These are phyloP conservation scores for Hecatera dysodea DNA, from an alignment of 2,888 invertebrate species.

Conservation along the genomic window DNA sequence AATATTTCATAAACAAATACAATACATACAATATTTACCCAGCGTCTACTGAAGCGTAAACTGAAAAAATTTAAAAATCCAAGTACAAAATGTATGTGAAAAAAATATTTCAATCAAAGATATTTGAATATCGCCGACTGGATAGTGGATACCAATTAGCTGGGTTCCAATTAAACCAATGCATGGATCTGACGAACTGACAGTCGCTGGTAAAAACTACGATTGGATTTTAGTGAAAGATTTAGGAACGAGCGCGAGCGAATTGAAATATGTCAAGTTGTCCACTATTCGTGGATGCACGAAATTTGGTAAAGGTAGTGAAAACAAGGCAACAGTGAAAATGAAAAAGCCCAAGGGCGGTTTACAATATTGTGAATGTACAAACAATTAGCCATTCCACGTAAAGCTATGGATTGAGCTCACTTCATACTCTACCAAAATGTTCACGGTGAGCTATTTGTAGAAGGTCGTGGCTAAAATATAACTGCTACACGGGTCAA, in stretches of 20 bases:
- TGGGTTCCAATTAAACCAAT: conserved; percentile 65
- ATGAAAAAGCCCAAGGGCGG: neutral
- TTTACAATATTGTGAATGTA: neutral
- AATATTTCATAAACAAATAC: neutral
- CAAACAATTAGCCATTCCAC: no score
- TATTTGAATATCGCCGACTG: conserved; percentile 55
- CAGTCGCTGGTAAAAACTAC: conserved; percentile 25
- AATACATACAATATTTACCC: conserved; percentile 14
- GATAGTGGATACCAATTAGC: conserved; percentile 49
- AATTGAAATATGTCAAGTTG: conserved; percentile 14
- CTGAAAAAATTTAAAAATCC: conserved; percentile 13
- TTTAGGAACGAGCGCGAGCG: conserved; percentile 3
- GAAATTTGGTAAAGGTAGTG: neutral
- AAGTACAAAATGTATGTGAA: neutral
- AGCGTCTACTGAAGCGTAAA: neutral
- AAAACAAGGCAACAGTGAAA: neutral
- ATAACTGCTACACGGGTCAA: neutral
- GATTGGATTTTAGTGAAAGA: conserved; percentile 34
- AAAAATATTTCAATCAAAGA: conserved; percentile 40
- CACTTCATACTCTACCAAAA: no score
- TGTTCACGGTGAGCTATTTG: no score
- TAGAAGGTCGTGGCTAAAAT: neutral
- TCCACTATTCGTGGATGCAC: conserved; percentile 9
- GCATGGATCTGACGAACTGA: conserved; percentile 30
- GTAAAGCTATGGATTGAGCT: no score